phyloP scores from a whole-genome alignment of 2,888 invertebrate species.

The Acanthopleura granulata region DNA sequence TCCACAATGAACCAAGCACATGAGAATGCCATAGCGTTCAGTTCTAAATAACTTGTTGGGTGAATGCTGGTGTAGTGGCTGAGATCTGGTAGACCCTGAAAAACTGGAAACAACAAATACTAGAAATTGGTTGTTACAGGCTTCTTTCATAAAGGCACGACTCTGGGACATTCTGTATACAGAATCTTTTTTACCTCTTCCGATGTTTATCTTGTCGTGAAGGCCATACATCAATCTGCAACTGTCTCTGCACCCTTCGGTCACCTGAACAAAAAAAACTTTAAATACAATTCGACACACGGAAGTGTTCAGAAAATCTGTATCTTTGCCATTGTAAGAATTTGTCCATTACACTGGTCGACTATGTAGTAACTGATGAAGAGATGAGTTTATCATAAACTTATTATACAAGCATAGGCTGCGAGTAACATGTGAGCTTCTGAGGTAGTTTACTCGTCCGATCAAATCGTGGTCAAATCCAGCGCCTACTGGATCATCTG shows the following conservation, averaged over 20 bases:
- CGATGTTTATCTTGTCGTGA: neutral
- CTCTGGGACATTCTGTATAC: too few relatives aligned
- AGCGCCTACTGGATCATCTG: too few relatives aligned
- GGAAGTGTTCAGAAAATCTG: neutral
- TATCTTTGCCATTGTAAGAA: neutral
- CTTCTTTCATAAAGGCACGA: too few relatives aligned
- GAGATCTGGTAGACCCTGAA: too few relatives aligned
- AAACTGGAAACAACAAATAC: too few relatives aligned
- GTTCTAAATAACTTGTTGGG: too few relatives aligned
- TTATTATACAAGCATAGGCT: neutral
- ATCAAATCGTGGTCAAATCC: neutral
- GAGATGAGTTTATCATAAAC: neutral
- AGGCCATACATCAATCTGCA: neutral
- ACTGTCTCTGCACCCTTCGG: slow-evolving; percentile 8
- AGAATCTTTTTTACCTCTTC: too few relatives aligned
- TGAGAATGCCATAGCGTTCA: too few relatives aligned
- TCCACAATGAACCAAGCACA: too few relatives aligned
- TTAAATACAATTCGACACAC: neutral
- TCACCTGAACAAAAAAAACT: neutral
- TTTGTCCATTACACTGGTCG: neutral
- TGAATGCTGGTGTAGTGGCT: too few relatives aligned
- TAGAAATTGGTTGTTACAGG: too few relatives aligned
- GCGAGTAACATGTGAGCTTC: neutral
- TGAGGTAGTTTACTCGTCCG: neutral
- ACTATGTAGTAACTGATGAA: too few relatives aligned